A percentile compares a stretch with the other conserved stretches of the same genome.
These are phyloP conservation scores for Deilephila elpenor DNA, from an alignment of 2,888 invertebrate species.

Conservation along the genomic window DNA sequence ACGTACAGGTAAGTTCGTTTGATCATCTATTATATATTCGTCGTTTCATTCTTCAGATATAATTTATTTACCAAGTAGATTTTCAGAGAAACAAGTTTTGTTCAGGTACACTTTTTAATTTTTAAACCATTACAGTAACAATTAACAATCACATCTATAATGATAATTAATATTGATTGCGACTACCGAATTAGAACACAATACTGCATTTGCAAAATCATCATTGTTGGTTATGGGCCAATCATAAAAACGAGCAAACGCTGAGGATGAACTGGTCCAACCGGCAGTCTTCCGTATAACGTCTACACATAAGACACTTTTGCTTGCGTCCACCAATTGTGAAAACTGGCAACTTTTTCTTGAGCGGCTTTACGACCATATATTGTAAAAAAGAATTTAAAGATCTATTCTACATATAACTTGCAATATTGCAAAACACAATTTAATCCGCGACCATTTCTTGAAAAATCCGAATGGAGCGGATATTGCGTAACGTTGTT, in stretches of 20 bases:
- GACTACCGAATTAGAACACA: background rate
- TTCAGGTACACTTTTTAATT: background rate
- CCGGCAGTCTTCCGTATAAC: conserved; percentile 25
- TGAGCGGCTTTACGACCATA: no score
- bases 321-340: no score
- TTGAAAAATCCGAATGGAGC: background rate
- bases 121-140: background rate
- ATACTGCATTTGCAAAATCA: background rate
- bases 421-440: no score
- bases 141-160: background rate
- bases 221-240: background rate
- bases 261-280: conserved; percentile 21
- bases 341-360: no score
- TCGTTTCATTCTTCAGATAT: conserved; percentile 16
- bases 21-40: background rate
- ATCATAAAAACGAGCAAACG: conserved; percentile 1
- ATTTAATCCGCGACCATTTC: background rate
- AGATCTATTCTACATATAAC: no score
- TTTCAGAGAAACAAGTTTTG: conserved; percentile 6
- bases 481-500: background rate
- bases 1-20: conserved; percentile 1
- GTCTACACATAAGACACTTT: background rate
- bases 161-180: no score
- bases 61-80: conserved; percentile 17
- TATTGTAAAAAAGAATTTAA: no score